Base-by-base conservation (phyloP, 2,888 invertebrate species). In the Mellilla xanthometata region DNA sequence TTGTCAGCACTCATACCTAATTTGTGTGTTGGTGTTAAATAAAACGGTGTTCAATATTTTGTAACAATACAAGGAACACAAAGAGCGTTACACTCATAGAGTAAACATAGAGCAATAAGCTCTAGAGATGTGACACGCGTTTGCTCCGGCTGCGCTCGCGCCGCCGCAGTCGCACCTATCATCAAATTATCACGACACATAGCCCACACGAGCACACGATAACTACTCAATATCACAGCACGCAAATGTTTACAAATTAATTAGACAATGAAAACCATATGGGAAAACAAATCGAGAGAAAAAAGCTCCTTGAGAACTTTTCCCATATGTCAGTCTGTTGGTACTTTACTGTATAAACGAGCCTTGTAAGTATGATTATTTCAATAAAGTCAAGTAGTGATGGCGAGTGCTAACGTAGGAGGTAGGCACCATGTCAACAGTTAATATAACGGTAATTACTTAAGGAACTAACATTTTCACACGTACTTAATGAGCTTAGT, bases 21-120 rank as follows among this genome's bases (percentile, higher is more conserved):
- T 88, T 89, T 85, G 87, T 78, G 76, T 68, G 78, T 73, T 72
- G 62, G 85, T 87, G 88, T 84, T 89, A 88, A 89, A 87, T 83
- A 85, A 86, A 88, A 87, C 88, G 81, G 87, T 84, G 84, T 84
- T 84, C 85, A 86, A 88, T 88, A 87, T 89, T 87, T 88, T 87
- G 87, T 88, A 83, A 88, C 87, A 87, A 85, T 86, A 87, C 86
- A 86, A 81, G 85, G 80, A 80, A 87, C 71, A 86, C 82, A 85
- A 86, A 89, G 88, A 81, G 84, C 87, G 75, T 86, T 88, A 86
- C 87, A 80, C 88, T 84, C 86, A 64, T 55, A 67, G 71, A 56
- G 80, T 75, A 84, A 85, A 87, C 80, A 88, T 52, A 52, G 62
- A 62, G 64, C 51, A 55, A 50, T 41, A 52, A 49, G 52, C 48